Base-by-base conservation (phyloP, 2,888 invertebrate species). In the Tortricodes alternella region DNA sequence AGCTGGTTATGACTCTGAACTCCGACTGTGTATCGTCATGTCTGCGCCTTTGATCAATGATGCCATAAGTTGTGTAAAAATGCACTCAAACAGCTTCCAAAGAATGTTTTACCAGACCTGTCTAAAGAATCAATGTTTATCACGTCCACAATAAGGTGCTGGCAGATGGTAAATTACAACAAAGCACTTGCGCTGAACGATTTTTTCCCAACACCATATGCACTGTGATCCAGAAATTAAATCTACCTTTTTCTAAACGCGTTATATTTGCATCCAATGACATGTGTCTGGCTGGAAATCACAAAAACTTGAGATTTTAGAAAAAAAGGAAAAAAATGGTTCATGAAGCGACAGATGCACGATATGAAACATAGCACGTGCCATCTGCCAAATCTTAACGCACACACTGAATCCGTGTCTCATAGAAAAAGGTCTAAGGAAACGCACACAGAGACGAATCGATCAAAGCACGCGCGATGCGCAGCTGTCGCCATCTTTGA, bases 371-470 rank as follows among this genome's bases (percentile, higher is more conserved):
- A 70, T 73, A 68, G 89, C 89, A 88, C 89, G 89, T 89, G 89
- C 89, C 89, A 89, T 90, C 89, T 90, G 89, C 89, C 86, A 89
- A 90, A 89, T 88, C 88, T 84, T 77, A 71, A 67, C 74, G 67
- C 77, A 76, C 78, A 87, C 83, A 82, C 32, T 70, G 65, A 74
- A 77, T 75, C 76, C 75, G 73, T 60, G 76, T 68, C 64, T 69
- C 62, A 75, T 74, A 79, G 83, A 82, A 85, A 78, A 74, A 63
- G 55, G 58, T 73, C 64, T 67, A 70, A 71, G 72, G 63, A 70
- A 68, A 79, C 80, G 65, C 85, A 83, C 83, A 83, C 83, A 70
- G 44, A 46, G 53, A 60, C 56, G 66, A 78, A 85, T 85, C 81
- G 79, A 85, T 83, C 83, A 78, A 79, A 82, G 80, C 66, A 65